Base-by-base conservation (phyloP, 2,888 invertebrate species). In the Cordilura impudica region DNA sequence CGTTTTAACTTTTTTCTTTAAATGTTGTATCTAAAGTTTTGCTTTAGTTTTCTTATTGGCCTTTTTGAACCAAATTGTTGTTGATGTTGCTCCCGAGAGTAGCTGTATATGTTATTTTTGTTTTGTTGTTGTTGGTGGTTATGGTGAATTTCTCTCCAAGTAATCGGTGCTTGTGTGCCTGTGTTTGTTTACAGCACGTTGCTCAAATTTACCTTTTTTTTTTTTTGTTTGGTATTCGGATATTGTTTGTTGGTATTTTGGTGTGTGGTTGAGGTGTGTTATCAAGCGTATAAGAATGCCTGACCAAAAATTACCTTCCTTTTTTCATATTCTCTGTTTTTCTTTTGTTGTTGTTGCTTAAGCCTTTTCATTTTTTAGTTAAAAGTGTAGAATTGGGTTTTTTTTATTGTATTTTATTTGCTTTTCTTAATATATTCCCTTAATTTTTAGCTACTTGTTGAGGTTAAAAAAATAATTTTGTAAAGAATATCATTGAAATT, bases 211-310 rank as follows among this genome's bases (percentile, higher is more conserved):
- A 18, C 51, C 60, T 69, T 56, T 39, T 65, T 43, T 45, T 65
- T 63, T 31, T 54, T 49, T 26, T n/a, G n/a, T n/a, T 66, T 63
- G 66, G 79, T 75, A 79, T 79, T 79, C 79, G 75, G 75, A 79
- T 79, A 75, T 72, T 67, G 79, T 53, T 82, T 39, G 35, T 39
- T 83, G 83, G 83, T 80, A 83, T 83, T 83, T 82, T 81, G 79
- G 78, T 81, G 81, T 82, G 81, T 78, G 83, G 81, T 81, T 82
- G 81, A 82, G 82, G 83, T 83, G 83, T 83, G 83, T 83, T 83
- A 83, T 83, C 83, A 82, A 83, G 83, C 83, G 83, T 82, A 83
- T 83, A 83, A 82, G 83, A 83, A 83, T 83, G 83, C 83, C 82
- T 83, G 83, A 82, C 83, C 83, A 83, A 83, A 83, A 83, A 83